phyloP scores from a whole-genome alignment of 64 coral and sea anemone species.

The Stichodactyla mertensii region DNA sequence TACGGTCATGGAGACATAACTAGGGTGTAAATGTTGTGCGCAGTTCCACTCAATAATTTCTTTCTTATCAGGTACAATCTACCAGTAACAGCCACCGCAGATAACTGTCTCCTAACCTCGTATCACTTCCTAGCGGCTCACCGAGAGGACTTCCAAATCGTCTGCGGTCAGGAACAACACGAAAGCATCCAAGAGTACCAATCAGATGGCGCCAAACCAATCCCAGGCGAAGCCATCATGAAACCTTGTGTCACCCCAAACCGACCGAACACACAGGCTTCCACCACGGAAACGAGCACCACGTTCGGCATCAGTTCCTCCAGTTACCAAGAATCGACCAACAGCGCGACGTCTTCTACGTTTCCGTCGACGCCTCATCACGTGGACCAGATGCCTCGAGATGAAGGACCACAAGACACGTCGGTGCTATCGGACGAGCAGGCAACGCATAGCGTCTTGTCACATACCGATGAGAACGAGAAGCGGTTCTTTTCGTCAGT shows the following conservation, averaged over 20 bases:
- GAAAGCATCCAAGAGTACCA: conserved; percentile 40
- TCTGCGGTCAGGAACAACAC: conserved; percentile 51
- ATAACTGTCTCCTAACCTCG: conserved; percentile 84
- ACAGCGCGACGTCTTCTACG: conserved; percentile 75
- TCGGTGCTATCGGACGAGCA: conserved; percentile 58
- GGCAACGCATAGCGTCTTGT: conserved; percentile 48
- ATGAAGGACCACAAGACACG: conserved; percentile 4
- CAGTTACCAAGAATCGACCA: conserved; percentile 88
- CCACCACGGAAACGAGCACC: conserved; percentile 85
- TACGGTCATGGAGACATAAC: too few relatives aligned
- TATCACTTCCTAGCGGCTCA: conserved; percentile 83
- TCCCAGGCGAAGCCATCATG: conserved; percentile 67
- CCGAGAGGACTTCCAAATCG: conserved; percentile 85
- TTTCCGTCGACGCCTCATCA: conserved; percentile 77
- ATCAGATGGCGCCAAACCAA: conserved; percentile 17
- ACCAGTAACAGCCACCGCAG: conserved; percentile 76
- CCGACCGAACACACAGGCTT: conserved; percentile 56
- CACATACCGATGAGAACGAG: conserved; percentile 51
- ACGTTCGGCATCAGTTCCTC: conserved; percentile 84
- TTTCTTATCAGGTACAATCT: conserved; percentile 55
- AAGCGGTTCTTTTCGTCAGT: conserved; percentile 69
- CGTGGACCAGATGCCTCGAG: conserved; percentile 35
- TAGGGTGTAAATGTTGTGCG: too few relatives aligned
- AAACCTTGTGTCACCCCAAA: conserved; percentile 86
- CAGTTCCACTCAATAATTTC: background rate